Base-by-base conservation (phyloP, 2,888 invertebrate species). In the Caenorhabditis sp. region DNA sequence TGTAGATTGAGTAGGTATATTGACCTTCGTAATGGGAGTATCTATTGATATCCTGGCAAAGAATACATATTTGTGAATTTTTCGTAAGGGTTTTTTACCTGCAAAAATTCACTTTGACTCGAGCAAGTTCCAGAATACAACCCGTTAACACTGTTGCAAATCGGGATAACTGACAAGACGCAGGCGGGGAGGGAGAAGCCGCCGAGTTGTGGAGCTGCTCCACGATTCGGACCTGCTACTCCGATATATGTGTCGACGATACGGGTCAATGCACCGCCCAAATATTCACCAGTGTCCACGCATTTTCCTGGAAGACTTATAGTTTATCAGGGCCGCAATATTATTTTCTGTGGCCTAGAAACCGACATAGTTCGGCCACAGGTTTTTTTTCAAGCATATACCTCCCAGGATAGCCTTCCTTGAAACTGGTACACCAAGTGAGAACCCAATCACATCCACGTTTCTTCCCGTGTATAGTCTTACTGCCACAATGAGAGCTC, bases 211-310 rank as follows among this genome's bases (percentile, higher is more conserved):
- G 80, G 83, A 8, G 79, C 65, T 10, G 86, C 84, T 43, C 87
- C 87, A 53, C 85, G 87, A 61, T 87, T 87, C 20, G 87, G 87
- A 12, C 87, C 87, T 0, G 87, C 87, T 1, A 86, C 84, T 1
- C 85, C 87, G 20, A 87, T 80, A 68, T 77, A 86, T 1, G 86
- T 87, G 75, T 86, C 86, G 20, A 86, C 69, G 57, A 81, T 81
- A 52, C 75, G 71, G 8, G 85, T 86, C 27, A 86, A 63, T 12
- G 87, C 78, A 10, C 67, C 77, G 0, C 86, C 86, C 12, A 86
- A 66, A 54, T 83, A 68, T 63, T 86, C 85, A 12, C 83, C 84
- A 1, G 85, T 85, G 70, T 85, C 85, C 21, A 85, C 85, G 58
- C 85, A 86, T 58, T 21, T 58, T 31, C 56, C 43, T 43, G 43